Base-by-base conservation (phyloP, 2,113 vertebrate genomes). In the Menura novaehollandiae region DNA sequence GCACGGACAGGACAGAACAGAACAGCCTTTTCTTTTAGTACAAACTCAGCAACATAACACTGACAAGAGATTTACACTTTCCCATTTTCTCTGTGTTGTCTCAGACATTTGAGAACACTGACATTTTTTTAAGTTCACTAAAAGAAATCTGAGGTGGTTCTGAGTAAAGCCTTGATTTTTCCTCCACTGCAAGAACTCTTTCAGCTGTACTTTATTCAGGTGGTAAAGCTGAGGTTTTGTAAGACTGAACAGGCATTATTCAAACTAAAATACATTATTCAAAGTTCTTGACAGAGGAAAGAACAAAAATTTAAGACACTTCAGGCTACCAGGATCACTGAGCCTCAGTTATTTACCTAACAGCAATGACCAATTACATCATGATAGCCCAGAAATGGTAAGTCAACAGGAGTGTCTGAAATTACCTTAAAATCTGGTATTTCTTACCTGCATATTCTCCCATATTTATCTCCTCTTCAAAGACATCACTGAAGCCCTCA, bases 391-490 rank as follows among this genome's bases (percentile, higher is more conserved):
- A 56, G 19, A 59, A 85, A 75, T 2, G 47, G 24, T 13, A 60
- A 63, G 5, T 13, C 56, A 67, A 35, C 13, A 51, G 28, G n/a
- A 64, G 46, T 5, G 28, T 17, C 49, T 60, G n/a, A 88, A 89
- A 59, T 21, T 1, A 49, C 52, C 32, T 39, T 39, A 5, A 55
- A 92, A 16, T 28, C 62, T 30, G 52, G 28, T 11, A 5, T 53
- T 58, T 81, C 97, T 98, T 94, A 99, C 99, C 99, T 83, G 99
- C 99, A 86, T 99, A 99, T 96, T 99, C 99, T 14, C 99, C 98
- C 98, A 98, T 98, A 97, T 98, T 99, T 96, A 99, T 99, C 96
- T 99, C 99, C 47, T 99, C 99, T 96, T 99, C 99, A 97, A 99
- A 99, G 71, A 99, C 97, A 64, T 99, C 99, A 78, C 98, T 99